Evolutionary conservation across 2,888 invertebrate genomes (phyloP), one percentile per base, ranked within the genome.

Genomic region (Cephus rjabovi): DNA sequence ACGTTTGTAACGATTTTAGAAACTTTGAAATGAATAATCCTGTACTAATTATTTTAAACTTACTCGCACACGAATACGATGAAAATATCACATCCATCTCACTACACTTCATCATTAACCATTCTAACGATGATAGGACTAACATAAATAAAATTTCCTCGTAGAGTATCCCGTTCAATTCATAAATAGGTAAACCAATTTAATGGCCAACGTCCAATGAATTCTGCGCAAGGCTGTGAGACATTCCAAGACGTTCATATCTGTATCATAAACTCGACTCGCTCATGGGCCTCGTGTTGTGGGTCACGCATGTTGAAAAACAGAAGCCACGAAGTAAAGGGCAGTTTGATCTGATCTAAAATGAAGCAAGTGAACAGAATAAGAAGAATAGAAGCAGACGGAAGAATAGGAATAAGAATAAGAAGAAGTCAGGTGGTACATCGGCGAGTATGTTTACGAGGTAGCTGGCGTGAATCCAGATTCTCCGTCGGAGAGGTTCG

Each of bases 371-470:
- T 23, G 23, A 56, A 23, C 56, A 9, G 23, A 56, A 56, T 56
- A 56, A 56, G 56, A 23, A 56, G 23, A 23, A 56, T 9, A 56
- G 56, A 56, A 56, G 23, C 23, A 23, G 56, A 56, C 23, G 56
- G 56, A 23, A 23, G 56, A 56, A 56, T 56, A 56, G 56, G 15
- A 56, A 56, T 56, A 56, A 56, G 71, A 71, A 34, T 71, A 33
- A 70, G 70, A 30, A 70, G 12, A 70, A 71, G 71, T 71, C 71
- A 71, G 71, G 31, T 71, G 71, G 31, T 33, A 31, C 12, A 71
- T 71, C 71, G 23, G 71, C 33, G 31, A 71, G 71, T 31, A 34
- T 71, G 71, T 71, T 71, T 71, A 71, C 71, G 31, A 71, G 71
- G 12, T 34, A 31, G 71, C 31, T 71, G 71, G 71, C 71, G 9